Percentiles rank a stretch among this genome's conserved stretches.
Evolutionary conservation across 2,888 invertebrate genomes (phyloP).

Genomic region (Adineta ricciae): DNA sequence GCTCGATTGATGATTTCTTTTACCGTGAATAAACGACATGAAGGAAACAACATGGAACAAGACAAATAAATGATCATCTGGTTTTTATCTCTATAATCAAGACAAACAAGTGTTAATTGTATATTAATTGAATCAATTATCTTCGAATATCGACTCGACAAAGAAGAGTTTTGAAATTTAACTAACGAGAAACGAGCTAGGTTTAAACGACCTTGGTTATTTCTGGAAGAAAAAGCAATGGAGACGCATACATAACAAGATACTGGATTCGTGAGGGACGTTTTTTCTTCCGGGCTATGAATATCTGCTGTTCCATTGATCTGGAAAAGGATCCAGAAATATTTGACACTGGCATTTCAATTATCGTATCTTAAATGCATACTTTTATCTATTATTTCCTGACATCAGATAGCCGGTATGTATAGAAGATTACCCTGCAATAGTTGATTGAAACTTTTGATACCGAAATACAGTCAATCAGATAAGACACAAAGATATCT

Average conservation of each 20-base stretch:
- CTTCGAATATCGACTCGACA: too few relatives aligned
- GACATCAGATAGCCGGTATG: background rate
- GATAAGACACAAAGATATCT: too few relatives aligned
- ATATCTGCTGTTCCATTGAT: background rate
- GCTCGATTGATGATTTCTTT: background rate
- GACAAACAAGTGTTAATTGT: background rate
- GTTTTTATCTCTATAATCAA: background rate
- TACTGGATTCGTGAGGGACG: too few relatives aligned
- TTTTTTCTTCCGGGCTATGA: background rate
- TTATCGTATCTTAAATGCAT: background rate
- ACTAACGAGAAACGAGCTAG: too few relatives aligned
- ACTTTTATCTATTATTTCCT: background rate
- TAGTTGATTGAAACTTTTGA: background rate
- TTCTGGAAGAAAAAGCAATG: too few relatives aligned
- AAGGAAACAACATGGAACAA: background rate
- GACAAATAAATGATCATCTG: background rate
- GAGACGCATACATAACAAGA: too few relatives aligned
- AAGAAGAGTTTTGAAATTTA: too few relatives aligned
- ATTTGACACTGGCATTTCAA: background rate
- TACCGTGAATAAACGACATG: background rate
- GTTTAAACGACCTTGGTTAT: too few relatives aligned
- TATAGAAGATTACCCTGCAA: background rate
- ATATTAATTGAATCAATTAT: too few relatives aligned
- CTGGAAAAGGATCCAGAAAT: background rate
- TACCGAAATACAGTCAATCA: background rate